Evolutionary conservation across 2,797 vertebrate species (phyloP).

Genomic region (Enteromius afrohamiltoni): DNA sequence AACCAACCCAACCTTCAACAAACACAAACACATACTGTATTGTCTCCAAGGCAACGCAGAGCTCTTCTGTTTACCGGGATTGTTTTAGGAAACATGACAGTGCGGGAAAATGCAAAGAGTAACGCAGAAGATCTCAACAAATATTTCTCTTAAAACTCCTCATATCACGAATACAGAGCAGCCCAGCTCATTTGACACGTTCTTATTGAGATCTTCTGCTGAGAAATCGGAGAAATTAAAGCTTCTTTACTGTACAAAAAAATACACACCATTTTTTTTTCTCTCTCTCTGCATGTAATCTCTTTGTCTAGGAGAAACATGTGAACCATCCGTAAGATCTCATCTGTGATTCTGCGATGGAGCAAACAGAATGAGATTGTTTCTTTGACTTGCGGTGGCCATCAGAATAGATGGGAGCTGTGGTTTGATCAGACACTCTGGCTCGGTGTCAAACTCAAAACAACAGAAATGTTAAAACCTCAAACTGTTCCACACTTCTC

Average conservation of each 20-base stretch:
- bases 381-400: not conserved
- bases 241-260: not conserved
- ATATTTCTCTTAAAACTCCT: not conserved
- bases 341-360: not conserved
- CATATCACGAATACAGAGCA: too few relatives aligned
- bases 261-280: not conserved
- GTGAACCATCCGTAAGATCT: not conserved
- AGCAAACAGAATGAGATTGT: not conserved
- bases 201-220: not conserved
- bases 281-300: not conserved
- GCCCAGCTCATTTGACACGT: not conserved
- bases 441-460: constrained; percentile 25
- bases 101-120: not conserved
- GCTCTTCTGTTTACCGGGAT: not conserved
- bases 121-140: not conserved
- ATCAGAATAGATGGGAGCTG: constrained; percentile 5
- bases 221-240: not conserved
- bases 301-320: not conserved
- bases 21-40: not conserved
- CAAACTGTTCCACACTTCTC: constrained; percentile 61
- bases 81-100: not conserved
- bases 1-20: constrained; percentile 6
- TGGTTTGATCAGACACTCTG: constrained; percentile 30
- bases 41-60: not conserved
- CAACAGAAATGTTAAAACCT: constrained; percentile 54